Base-by-base conservation (phyloP, 2,888 invertebrate species). In the Stictocephala bisonia region DNA sequence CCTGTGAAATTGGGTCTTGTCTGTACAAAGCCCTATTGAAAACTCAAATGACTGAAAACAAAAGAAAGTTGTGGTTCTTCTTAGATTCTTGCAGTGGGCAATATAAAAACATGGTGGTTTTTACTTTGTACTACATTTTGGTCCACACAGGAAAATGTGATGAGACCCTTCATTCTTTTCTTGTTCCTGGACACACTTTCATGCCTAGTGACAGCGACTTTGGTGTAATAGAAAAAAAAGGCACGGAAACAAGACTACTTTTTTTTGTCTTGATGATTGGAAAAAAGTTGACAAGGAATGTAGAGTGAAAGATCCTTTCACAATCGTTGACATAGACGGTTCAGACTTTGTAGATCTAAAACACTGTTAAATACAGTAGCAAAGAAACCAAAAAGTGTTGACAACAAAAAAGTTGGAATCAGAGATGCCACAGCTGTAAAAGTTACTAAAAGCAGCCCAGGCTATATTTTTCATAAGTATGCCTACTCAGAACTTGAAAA, bases 111-210 rank as follows among this genome's bases (percentile, higher is more conserved):
- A 67, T 67, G 26, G 48, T 50, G 26, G 15, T 50, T 27, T 68
- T 44, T 50, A 68, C 50, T 41, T 9, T 68, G 27, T 50, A 68
- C 50, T 68, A 68, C 27, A 50, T 44, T 68, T 68, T 68, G 29
- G 51, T 50, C n/a, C 48, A 68, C n/a, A 68, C n/a, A n/a, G 68
- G 50, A 27, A 68, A 50, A 27, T 68, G 22, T 68, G 9, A 68
- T 68, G 50, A 68, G 18, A 50, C 26, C 15, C 13, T 50, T 2
- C 68, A 68, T 68, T 68, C 50, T 24, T 68, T 68, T 40, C 68
- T 68, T n/a, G 68, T 68, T 24, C 68, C 68, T 26, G 68, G 68
- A n/a, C 68, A 68, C 26, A 68, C 31, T 27, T 68, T 68, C 27
- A 68, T 68, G 50, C 50, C 31, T 20, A 68, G 68, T 27, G 68